Base-by-base conservation (phyloP, 2,113 vertebrate species). In the Cryptotis parvus region DNA sequence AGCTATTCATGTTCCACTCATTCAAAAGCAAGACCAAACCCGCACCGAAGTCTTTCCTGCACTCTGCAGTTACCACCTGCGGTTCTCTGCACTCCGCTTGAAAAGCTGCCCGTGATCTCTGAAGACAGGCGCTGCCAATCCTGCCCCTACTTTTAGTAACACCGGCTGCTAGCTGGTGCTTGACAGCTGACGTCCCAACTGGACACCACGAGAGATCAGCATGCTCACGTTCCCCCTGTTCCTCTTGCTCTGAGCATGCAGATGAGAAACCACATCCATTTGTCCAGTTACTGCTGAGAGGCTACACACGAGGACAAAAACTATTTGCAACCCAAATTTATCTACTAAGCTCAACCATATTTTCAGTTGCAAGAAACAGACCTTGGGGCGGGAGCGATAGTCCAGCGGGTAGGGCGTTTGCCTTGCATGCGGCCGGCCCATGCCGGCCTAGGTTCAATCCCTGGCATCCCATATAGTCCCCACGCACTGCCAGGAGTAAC, bases 201-300 rank as follows among this genome's bases (percentile, higher is more conserved):
- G 41, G 85, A 72, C 18, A 35, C 24, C 41, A 1, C 24, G 35
- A 55, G 65, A 37, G 20, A 33, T 43, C 37, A 24, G n/a, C 68
- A 88, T 45, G 43, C 26, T 27, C 70, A 77, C 69, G 63, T 61
- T 82, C 69, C 87, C 70, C 45, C n/a, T 87, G 86, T 65, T 87
- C 69, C 63, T 82, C 65, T 29, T 16, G 52, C 65, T 66, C 6
- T 41, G 35, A 82, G 41, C 29, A 18, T 33, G 39, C 4, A 7
- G 83, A 77, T 81, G 41, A 82, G 37, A 90, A 80, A 68, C 15
- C 20, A 15, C 31, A 69, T 39, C 29, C 55, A 43, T 68, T 39
- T 29, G 72, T 26, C 58, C 14, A 49, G 58, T 27, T 70, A 77
- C 52, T 43, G n/a, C 3, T 9, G 33, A n/a, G 39, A 77, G 15